Percentiles rank a stretch among this genome's conserved stretches.
phyloP scores from a whole-genome alignment of 2,888 invertebrate species.

The Caradrina clavipalpis region DNA sequence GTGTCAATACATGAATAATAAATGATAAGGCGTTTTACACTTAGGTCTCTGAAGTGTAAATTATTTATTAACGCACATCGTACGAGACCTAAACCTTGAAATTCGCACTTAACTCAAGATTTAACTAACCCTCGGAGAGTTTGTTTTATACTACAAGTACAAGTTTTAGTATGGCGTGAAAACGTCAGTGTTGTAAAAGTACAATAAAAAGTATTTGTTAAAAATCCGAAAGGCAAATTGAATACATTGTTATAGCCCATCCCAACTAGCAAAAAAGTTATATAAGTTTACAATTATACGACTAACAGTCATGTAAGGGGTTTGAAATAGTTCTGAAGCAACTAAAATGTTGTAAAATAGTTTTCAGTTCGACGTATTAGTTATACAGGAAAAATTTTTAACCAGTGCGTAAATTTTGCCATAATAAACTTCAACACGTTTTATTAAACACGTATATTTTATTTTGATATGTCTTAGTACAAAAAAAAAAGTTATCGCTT shows the following conservation, averaged over 20 bases:
- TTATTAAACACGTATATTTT: too few species aligned
- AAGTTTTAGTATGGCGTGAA: conserved; percentile 44
- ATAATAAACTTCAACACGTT: too few species aligned
- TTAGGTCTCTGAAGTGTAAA: conserved; percentile 58
- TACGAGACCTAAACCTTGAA: conserved; percentile 57
- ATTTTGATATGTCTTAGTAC: too few species aligned
- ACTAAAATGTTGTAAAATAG: too few species aligned
- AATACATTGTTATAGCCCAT: conserved; percentile 27
- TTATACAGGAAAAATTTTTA: too few species aligned
- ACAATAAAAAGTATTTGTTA: conserved; percentile 22
- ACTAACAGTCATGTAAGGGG: too few species aligned
- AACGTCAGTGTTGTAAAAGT: conserved; percentile 37
- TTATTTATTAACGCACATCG: conserved; percentile 60
- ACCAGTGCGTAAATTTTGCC: too few species aligned
- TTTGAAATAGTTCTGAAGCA: too few species aligned
- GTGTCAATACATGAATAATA: conserved; percentile 59
- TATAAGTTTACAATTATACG: too few species aligned
- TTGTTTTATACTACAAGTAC: conserved; percentile 41
- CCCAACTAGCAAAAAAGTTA: too few species aligned
- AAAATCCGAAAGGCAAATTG: conserved; percentile 28
- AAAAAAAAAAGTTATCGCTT: too few species aligned
- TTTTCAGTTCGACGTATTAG: too few species aligned
- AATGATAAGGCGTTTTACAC: conserved; percentile 57
- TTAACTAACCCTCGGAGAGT: conserved; percentile 54
- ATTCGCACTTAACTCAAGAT: conserved; percentile 52